Conservation (phyloP, 2,113 vertebrate genomes). For the Xyrauchen texanus region DNA sequence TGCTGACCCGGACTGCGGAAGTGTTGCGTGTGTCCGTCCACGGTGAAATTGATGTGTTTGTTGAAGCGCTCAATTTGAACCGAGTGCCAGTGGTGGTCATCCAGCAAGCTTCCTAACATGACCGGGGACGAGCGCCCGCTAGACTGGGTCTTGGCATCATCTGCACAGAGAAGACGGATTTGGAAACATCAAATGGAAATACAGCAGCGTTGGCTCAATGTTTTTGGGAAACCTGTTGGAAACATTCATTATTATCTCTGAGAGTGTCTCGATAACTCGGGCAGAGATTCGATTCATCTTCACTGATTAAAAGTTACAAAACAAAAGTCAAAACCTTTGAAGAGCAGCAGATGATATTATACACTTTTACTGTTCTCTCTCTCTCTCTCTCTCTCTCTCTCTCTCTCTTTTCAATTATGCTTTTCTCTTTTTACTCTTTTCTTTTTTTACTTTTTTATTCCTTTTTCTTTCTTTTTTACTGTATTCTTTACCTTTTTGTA, state of each 20-base stretch:
- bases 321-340: neutral
- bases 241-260: too few relatives aligned
- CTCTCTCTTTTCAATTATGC: too few relatives aligned
- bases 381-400: too few relatives aligned
- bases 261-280: neutral
- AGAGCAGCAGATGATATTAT: neutral
- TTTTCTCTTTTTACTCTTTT: too few relatives aligned
- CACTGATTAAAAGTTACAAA: neutral
- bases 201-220: too few relatives aligned
- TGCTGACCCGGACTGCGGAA: constrained; percentile 80
- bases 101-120: constrained; percentile 82
- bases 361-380: neutral
- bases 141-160: constrained; percentile 78
- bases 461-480: too few relatives aligned
- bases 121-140: constrained; percentile 67
- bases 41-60: constrained; percentile 86
- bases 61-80: constrained; percentile 85
- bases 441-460: too few relatives aligned
- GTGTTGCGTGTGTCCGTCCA: constrained; percentile 82
- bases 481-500: too few relatives aligned
- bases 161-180: constrained; percentile 59
- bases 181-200: too few relatives aligned
- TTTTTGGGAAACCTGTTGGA: too few relatives aligned
- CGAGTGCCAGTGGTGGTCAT: constrained; percentile 87
- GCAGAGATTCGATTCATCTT: neutral